Conservation (phyloP, 2,797 vertebrate species). For the Coendou prehensilis region DNA sequence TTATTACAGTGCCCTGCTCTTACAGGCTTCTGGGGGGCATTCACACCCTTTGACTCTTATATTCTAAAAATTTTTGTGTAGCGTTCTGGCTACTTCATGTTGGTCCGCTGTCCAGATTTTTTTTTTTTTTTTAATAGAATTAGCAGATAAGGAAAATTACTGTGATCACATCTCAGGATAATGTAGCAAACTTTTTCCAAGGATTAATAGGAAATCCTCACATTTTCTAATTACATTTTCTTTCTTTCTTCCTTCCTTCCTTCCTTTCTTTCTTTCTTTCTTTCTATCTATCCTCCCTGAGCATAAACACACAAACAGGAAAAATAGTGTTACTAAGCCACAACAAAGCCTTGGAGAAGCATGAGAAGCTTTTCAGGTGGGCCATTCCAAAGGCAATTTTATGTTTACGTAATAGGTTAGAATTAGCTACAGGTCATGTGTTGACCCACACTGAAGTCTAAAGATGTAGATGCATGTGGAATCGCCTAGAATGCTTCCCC, state of each 20-base stretch:
- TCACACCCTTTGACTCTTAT: not conserved
- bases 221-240: conserved; percentile 1
- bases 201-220: conserved; percentile 36
- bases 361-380: not conserved
- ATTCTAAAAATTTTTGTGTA: not conserved
- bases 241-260: no score
- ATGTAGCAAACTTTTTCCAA: conserved; percentile 49
- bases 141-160: conserved; percentile 62
- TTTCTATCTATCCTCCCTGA: not conserved
- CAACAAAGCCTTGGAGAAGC: conserved; percentile 6
- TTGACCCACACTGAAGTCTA: not conserved
- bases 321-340: conserved; percentile 6
- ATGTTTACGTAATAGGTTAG: conserved; percentile 36
- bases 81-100: conserved; percentile 1
- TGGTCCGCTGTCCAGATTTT: conserved; percentile 23
- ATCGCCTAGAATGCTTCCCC: not conserved
- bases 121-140: conserved; percentile 37
- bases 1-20: not conserved
- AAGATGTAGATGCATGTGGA: not conserved
- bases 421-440: not conserved
- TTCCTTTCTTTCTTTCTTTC: not conserved
- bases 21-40: not conserved
- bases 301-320: not conserved
- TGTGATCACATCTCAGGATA: conserved; percentile 31
- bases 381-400: conserved; percentile 49